Evolutionary conservation across 2,797 vertebrate species (phyloP), one percentile per base, ranked within the genome.

Genomic region (Megaceryle alcyon): DNA sequence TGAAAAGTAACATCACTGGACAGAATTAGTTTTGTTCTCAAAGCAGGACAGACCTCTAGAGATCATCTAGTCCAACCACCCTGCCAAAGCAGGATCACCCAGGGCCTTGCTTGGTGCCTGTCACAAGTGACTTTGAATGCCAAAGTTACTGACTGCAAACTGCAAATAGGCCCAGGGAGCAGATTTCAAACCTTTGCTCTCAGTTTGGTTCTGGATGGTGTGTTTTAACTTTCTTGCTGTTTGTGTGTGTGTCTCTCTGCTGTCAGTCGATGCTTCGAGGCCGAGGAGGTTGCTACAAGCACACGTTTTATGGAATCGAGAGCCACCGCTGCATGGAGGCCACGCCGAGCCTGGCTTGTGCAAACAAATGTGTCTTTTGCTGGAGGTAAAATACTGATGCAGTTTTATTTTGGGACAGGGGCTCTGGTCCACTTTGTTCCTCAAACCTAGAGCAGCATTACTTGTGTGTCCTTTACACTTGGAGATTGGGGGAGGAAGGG

Each of bases 281-380:
- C 22, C 98, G 99, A 93, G 99, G 99, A 76, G 99, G 99, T 60
- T 99, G 99, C 93, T 99, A 99, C 98, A 99, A 99, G 76, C 99
- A 99, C 97, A 99, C 98, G 0, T 99, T 99, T 95, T 99, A 99
- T 1, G 99, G 99, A 11, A 99, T 99, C 0, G 99, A 99, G 97
- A 99, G 99, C 75, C 99, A 99, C 88, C 98, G 99, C 33, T 99
- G 99, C 98, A 99, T 99, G 99, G 99, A 99, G 97, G 98, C 99
- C 23, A 99, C 99, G 0, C 99, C 99, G 1, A 99, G 99, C 94
- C 98, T 99, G 80, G 99, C 99, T 29, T 99, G 99, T 35, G 99
- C 99, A 7, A 99, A 99, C 97, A 99, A 99, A 91, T 99, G 99
- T 26, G 98, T 99, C 90, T 99, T 99, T 97, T 99, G 99, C 96